These are phyloP conservation scores for Balaeniceps rex DNA, from an alignment of 2,113 vertebrate genomes.

Conservation along the genomic window DNA sequence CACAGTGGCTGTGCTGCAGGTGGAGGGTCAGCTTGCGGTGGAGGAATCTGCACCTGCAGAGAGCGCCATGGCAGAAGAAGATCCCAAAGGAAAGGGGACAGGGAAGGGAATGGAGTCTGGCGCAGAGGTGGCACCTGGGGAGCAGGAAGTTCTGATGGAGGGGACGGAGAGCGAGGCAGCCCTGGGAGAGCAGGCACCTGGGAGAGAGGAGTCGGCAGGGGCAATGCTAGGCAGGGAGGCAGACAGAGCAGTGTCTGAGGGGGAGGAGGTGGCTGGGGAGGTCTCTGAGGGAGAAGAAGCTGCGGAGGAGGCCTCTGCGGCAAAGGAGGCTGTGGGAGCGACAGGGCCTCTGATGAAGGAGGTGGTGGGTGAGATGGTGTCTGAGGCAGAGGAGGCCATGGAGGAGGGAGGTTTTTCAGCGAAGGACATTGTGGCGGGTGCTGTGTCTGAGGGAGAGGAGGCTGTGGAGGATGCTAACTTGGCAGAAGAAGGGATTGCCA, in stretches of 20 bases:
- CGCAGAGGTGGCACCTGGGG: background rate
- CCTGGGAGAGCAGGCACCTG: accelerated
- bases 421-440: background rate
- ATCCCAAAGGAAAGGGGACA: background rate
- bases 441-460: background rate
- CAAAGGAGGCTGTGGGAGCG: background rate
- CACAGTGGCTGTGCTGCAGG: background rate
- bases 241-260: accelerated
- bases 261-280: background rate
- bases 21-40: background rate
- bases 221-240: accelerated
- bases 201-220: background rate
- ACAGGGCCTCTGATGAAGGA: background rate
- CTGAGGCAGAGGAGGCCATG: background rate
- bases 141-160: background rate
- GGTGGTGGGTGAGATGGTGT: background rate
- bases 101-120: background rate
- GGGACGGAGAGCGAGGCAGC: accelerated
- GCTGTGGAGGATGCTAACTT: background rate
- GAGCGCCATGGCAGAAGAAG: background rate
- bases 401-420: background rate
- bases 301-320: background rate
- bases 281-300: background rate
- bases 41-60: background rate
- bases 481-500: background rate